Base-by-base conservation (phyloP, 2,113 vertebrate genomes). In the Actenoides lindsayi region DNA sequence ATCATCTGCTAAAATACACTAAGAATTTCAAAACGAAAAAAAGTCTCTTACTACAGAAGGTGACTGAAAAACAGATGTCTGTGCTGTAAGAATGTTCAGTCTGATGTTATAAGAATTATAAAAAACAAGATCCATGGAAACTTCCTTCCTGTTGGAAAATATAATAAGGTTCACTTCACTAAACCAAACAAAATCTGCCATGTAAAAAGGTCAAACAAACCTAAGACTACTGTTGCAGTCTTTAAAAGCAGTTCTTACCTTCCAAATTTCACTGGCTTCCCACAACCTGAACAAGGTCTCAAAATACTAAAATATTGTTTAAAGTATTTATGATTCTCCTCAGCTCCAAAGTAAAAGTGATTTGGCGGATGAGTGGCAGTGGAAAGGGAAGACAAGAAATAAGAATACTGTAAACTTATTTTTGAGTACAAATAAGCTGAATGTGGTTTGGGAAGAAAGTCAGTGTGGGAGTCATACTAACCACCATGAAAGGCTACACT, bases 1-100 rank as follows among this genome's bases (percentile, higher is more conserved):
- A 94, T 95, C 93, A 93, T 87, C 91, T 94, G 95, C 78, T 96
- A 69, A 89, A 96, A 96, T 73, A 79, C 81, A 94, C 77, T 83
- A 83, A 76, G 77, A 87, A 88, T 87, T 93, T 83, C 70, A 90
- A 90, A 89, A 94, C 84, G 91, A 91, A 96, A 89, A 70, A 79
- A 85, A 79, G 67, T 67, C 90, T 87, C 90, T 90, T 94, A 78
- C 82, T 93, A 92, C 90, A 94, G 92, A 96, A 94, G 92, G 93
- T 42, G 1, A 91, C 82, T 91, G 90, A 93, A 95, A 93, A 96
- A 95, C 93, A 93, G 93, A 91, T 91, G 91, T 94, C 89, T 94
- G 59, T 90, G 87, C 85, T 85, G 54, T 83, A 93, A 91, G 67
- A 91, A 88, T 88, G 79, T 80, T 94, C 90, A 90, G 75, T 90